phyloP scores from a whole-genome alignment of 2,113 vertebrate genomes.

The Notechis scutatus region DNA sequence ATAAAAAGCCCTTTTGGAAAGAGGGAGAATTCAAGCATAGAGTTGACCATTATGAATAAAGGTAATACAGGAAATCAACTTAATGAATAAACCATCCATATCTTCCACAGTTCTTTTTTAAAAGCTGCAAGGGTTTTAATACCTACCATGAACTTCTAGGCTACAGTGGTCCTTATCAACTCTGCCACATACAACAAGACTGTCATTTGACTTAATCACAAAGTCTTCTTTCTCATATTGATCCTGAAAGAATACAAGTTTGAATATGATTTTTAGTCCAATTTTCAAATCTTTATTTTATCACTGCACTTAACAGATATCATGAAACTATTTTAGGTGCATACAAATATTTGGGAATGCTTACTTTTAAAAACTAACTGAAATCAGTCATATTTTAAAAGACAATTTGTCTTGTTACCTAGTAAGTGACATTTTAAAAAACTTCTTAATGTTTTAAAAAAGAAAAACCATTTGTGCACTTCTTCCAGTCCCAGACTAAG shows the following conservation, averaged over 20 bases:
- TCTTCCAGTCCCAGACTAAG: neutral
- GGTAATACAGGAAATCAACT: neutral
- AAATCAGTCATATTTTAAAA: neutral
- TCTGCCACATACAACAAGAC: conserved; percentile 86
- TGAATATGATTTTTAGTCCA: neutral
- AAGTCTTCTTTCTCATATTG: conserved; percentile 96
- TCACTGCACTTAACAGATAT: neutral
- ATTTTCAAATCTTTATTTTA: neutral
- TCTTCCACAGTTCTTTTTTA: neutral
- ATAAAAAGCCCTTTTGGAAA: neutral
- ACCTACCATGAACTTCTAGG: conserved; percentile 86
- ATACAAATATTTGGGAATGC: neutral
- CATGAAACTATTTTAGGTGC: neutral
- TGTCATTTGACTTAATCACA: conserved; percentile 87
- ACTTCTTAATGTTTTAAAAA: neutral
- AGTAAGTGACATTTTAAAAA: neutral
- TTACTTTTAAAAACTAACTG: neutral
- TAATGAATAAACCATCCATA: neutral
- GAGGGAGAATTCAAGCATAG: neutral
- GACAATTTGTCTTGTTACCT: neutral
- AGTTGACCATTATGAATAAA: neutral
- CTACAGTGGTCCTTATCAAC: conserved; percentile 91
- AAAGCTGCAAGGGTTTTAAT: neutral
- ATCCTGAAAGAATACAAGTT: conserved; percentile 71
- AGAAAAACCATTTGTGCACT: neutral